Percentiles rank a stretch among this genome's conserved stretches.
These are phyloP conservation scores for Rhadina sibilatrix DNA, from an alignment of 2,113 vertebrate species.

Conservation along the genomic window DNA sequence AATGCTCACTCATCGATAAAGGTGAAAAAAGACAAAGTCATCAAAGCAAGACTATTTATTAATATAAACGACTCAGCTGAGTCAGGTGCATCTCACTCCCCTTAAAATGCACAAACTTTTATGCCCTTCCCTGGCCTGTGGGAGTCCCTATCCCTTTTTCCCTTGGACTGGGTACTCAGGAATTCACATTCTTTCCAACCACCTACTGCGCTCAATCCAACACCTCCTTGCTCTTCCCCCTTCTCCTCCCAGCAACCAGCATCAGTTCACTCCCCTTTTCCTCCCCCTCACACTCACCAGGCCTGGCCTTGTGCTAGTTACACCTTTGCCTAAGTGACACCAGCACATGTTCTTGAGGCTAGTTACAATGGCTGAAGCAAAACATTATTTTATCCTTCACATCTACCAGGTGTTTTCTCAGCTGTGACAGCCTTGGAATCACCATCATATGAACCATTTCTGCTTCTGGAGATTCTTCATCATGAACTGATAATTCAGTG, in stretches of 20 bases:
- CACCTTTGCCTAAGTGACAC: neutral
- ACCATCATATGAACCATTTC: neutral
- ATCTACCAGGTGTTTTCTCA: neutral
- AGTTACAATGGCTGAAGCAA: neutral
- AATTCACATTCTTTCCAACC: neutral
- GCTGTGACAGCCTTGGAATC: neutral
- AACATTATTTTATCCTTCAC: neutral
- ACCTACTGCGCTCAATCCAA: neutral
- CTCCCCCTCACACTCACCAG: neutral
- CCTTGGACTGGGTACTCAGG: neutral
- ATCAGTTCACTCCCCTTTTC: rapidly evolving
- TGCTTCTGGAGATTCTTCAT: neutral
- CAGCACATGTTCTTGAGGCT: neutral
- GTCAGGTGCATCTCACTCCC: neutral
- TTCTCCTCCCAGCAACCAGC: neutral
- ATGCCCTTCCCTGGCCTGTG: neutral
- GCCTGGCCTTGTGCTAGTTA: no score
- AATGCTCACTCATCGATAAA: rapidly evolving
- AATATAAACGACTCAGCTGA: neutral
- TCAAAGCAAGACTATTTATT: neutral
- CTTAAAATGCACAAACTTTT: neutral
- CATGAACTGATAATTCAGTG: neutral
- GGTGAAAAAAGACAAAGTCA: neutral
- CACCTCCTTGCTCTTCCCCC: neutral
- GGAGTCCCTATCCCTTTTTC: neutral